phyloP scores from a whole-genome alignment of 1,140 invertebrate genomes.

The Lasaia peninsularis region DNA sequence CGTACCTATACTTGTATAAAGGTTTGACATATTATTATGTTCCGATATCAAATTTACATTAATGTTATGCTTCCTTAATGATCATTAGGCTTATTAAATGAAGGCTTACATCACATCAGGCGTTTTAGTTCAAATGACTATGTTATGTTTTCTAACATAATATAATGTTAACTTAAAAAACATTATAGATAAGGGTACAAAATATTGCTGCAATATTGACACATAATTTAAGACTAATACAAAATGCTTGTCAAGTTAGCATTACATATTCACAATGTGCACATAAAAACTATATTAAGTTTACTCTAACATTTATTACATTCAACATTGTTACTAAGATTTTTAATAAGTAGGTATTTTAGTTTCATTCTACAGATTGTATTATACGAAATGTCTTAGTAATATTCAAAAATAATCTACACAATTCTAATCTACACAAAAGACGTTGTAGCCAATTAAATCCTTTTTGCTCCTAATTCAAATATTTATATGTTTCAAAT shows the following conservation, averaged over 20 bases:
- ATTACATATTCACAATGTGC: neutral
- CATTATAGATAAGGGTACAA: no score
- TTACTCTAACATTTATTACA: neutral
- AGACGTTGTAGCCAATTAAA: neutral
- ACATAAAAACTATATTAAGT: neutral
- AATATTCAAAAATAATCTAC: neutral
- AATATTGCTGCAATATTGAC: neutral
- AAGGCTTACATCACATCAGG: no score
- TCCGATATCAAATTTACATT: no score
- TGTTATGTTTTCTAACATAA: no score
- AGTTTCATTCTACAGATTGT: neutral
- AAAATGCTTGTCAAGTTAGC: neutral
- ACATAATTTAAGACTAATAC: neutral
- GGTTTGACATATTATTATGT: no score
- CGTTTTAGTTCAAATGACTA: no score
- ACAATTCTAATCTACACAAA: neutral
- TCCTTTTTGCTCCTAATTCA: neutral
- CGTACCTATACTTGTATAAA: no score
- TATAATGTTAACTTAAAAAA: no score
- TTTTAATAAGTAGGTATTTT: neutral
- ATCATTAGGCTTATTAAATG: no score
- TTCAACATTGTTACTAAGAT: neutral
- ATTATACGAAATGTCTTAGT: neutral
- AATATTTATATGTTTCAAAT: conserved; percentile 3
- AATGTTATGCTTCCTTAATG: no score